Percentiles rank a stretch among this genome's conserved stretches.
Conservation (phyloP, 1,140 invertebrate species). For the Drosophila sechellia region DNA sequence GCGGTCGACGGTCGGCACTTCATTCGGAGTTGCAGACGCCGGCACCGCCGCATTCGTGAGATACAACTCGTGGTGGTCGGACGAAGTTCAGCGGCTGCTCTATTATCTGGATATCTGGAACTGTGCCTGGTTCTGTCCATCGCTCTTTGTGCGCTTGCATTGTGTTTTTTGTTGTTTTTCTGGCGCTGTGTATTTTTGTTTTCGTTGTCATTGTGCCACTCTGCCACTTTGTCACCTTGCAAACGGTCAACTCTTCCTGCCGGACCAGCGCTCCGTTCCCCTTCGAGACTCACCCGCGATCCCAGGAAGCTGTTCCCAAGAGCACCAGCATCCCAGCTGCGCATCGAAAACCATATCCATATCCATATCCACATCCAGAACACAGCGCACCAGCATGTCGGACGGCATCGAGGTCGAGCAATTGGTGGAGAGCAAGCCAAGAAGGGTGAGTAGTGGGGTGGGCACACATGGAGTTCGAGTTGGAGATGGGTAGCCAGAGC, state of each 20-base stretch:
- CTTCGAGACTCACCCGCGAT: slow-evolving; percentile 2
- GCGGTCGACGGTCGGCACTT: slow-evolving; percentile 48
- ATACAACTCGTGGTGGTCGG: slow-evolving; percentile 68
- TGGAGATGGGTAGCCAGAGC: not conserved
- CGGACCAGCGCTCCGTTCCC: slow-evolving; percentile 15
- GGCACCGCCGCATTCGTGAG: slow-evolving; percentile 65
- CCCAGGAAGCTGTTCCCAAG: slow-evolving; percentile 4
- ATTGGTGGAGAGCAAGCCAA: slow-evolving; percentile 81
- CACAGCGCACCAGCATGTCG: slow-evolving; percentile 62
- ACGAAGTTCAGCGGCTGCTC: slow-evolving; percentile 39
- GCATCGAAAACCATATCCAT: slow-evolving; percentile 15
- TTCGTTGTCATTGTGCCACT: slow-evolving; percentile 10
- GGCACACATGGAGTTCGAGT: not conserved
- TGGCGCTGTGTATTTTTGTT: slow-evolving; percentile 21
- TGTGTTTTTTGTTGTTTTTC: slow-evolving; percentile 17
- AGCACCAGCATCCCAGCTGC: slow-evolving; percentile 25
- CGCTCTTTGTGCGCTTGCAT: slow-evolving; percentile 18
- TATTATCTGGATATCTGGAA: not conserved
- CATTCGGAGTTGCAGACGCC: slow-evolving; percentile 74
- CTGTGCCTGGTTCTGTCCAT: slow-evolving; percentile 16
- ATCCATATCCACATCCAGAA: slow-evolving; percentile 15
- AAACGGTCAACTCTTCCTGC: slow-evolving; percentile 4
- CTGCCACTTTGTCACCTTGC: slow-evolving; percentile 5
- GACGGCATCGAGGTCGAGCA: slow-evolving; percentile 84
- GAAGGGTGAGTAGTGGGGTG: slow-evolving; percentile 71